A percentile compares a stretch with the other conserved stretches of the same genome.
These are phyloP conservation scores for Fulica atra DNA, from an alignment of 2,113 vertebrate species.

Conservation along the genomic window DNA sequence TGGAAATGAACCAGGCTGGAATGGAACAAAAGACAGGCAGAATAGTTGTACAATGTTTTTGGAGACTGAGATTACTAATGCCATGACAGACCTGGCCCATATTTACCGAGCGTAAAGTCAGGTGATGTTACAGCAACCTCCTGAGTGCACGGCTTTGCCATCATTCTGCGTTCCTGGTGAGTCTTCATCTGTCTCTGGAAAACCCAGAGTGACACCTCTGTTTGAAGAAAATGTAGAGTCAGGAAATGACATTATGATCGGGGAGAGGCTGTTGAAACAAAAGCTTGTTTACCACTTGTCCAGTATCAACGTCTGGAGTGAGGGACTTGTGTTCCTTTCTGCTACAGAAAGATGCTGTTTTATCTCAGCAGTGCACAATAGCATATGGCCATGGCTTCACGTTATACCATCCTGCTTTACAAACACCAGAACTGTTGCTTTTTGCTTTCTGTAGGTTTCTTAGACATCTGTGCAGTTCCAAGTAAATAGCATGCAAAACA, in stretches of 20 bases:
- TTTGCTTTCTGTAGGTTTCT: neutral
- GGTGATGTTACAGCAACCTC: neutral
- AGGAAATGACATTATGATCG: neutral
- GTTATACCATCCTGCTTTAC: neutral
- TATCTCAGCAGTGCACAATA: neutral
- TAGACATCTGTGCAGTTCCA: neutral
- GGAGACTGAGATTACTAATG: neutral
- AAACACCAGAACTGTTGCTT: neutral
- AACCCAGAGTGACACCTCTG: neutral
- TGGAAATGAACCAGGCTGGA: neutral
- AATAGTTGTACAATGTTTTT: neutral
- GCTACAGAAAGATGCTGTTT: neutral
- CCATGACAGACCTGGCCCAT: neutral
- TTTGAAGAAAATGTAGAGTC: neutral
- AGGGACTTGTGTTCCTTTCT: neutral
- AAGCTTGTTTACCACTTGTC: neutral
- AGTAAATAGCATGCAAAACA: neutral
- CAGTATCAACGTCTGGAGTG: neutral
- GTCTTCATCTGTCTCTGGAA: neutral
- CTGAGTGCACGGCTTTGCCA: neutral
- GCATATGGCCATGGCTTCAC: neutral
- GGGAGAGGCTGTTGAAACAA: neutral
- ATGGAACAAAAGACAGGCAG: neutral
- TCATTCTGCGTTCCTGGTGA: neutral
- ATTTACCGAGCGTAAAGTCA: neutral